phyloP scores from a whole-genome alignment of 1,140 invertebrate genomes.

The Manduca sexta region DNA sequence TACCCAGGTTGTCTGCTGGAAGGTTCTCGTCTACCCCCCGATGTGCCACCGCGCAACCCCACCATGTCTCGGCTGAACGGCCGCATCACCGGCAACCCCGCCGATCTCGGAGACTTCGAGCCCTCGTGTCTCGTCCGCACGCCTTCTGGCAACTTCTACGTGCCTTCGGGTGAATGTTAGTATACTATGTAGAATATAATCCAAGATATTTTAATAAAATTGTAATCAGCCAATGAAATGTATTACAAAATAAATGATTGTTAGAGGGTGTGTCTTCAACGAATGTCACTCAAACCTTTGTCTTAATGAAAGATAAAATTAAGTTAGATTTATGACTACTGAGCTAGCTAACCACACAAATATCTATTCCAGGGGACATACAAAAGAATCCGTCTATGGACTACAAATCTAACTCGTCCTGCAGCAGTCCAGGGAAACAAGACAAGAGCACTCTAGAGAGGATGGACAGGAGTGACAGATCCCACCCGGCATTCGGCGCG shows the following conservation, averaged over 20 bases:
- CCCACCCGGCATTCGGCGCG: constrained; percentile 76
- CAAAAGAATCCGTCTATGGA: constrained; percentile 91
- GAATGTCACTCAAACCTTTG: too few species aligned
- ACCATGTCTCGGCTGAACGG: constrained; percentile 91
- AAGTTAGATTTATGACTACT: too few species aligned
- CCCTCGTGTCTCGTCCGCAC: constrained; percentile 92
- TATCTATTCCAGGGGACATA: constrained; percentile 78
- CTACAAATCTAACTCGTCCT: constrained; percentile 89
- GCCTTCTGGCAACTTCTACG: constrained; percentile 93
- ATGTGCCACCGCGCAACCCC: constrained; percentile 91
- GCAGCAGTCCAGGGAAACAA: constrained; percentile 83
- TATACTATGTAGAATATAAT: too few species aligned
- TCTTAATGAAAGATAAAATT: too few species aligned
- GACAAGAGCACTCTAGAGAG: constrained; percentile 68
- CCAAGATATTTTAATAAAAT: too few species aligned
- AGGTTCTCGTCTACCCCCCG: constrained; percentile 84
- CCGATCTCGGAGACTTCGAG: constrained; percentile 88
- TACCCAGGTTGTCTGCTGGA: constrained; percentile 88
- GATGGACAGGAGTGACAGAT: constrained; percentile 58
- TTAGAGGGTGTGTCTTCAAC: too few species aligned
- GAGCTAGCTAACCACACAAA: too few species aligned
- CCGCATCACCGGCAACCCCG: constrained; percentile 83
- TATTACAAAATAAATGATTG: too few species aligned
- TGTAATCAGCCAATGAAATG: too few species aligned
- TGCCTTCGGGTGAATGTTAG: constrained; percentile 83